These are phyloP conservation scores for Melanotaenia boesemani DNA, from an alignment of 2,797 vertebrate genomes.

Conservation along the genomic window DNA sequence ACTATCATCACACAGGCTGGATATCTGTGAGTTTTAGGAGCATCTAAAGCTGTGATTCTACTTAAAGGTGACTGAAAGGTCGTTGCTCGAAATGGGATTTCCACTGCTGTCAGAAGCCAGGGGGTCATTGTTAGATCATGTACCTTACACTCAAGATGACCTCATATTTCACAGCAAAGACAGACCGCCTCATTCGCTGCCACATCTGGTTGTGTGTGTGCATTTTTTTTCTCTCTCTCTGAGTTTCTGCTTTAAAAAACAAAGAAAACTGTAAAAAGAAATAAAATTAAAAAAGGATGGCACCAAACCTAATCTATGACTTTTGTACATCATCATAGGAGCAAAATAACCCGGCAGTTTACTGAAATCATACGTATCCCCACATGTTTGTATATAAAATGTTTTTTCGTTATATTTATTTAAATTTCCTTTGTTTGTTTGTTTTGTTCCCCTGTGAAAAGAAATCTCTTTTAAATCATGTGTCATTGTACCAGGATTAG, in stretches of 20 bases:
- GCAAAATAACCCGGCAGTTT: constrained; percentile 47
- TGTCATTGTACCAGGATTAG: constrained; percentile 68
- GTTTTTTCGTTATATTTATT: constrained; percentile 4
- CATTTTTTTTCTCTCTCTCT: constrained; percentile 33
- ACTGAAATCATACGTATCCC: constrained; percentile 68
- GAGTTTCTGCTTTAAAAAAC: constrained; percentile 53
- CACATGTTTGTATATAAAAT: constrained; percentile 76
- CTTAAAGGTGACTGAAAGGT: constrained; percentile 51
- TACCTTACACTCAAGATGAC: constrained; percentile 34
- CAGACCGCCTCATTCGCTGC: constrained; percentile 39
- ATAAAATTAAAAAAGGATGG: background rate
- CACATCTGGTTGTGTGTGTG: constrained; percentile 20
- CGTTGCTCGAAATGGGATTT: constrained; percentile 41
- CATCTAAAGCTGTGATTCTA: constrained; percentile 41
- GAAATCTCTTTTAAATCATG: constrained; percentile 58
- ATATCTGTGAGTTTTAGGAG: background rate
- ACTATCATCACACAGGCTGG: constrained; percentile 5
- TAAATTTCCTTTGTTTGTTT: background rate
- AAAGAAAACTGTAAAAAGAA: background rate
- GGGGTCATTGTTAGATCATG: constrained; percentile 49
- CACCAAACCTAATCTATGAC: constrained; percentile 57
- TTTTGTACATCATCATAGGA: constrained; percentile 33
- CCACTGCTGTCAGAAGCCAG: constrained; percentile 27
- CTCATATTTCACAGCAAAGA: constrained; percentile 49
- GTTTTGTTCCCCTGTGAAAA: constrained; percentile 51